Percentiles rank a stretch among this genome's conserved stretches.
Conservation (phyloP, 2,113 vertebrate genomes). For the Melozone crissalis region DNA sequence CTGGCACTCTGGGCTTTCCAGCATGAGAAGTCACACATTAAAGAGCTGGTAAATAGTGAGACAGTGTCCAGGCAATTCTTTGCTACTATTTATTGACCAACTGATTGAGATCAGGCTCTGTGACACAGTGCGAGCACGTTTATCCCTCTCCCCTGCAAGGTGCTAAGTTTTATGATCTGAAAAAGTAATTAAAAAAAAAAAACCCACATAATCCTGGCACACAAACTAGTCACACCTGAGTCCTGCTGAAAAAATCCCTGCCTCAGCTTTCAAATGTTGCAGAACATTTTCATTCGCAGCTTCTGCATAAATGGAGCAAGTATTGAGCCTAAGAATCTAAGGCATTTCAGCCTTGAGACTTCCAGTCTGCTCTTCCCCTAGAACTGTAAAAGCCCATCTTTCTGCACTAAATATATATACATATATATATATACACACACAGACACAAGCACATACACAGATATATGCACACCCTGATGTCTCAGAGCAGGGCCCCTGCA, state of each 20-base stretch:
- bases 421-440: not conserved
- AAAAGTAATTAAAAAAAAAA: not conserved
- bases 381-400: not conserved
- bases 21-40: not conserved
- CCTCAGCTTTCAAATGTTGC: conserved; percentile 25
- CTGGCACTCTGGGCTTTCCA: not conserved
- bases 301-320: not conserved
- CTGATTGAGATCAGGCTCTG: not conserved
- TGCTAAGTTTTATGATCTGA: conserved; percentile 13
- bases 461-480: not conserved
- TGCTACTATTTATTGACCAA: not conserved
- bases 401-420: not conserved
- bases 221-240: conserved; percentile 23
- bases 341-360: conserved; percentile 3
- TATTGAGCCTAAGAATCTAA: not conserved
- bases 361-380: not conserved
- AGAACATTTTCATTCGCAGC: conserved; percentile 38
- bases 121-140: not conserved
- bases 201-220: not conserved
- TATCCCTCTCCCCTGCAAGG: not conserved
- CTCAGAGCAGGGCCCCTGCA: not conserved
- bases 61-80: not conserved
- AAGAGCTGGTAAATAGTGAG: not conserved
- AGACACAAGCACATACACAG: not conserved
- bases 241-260: conserved; percentile 8